Conservation (phyloP, 1,140 invertebrate species). For the Apolygus lucorum region DNA sequence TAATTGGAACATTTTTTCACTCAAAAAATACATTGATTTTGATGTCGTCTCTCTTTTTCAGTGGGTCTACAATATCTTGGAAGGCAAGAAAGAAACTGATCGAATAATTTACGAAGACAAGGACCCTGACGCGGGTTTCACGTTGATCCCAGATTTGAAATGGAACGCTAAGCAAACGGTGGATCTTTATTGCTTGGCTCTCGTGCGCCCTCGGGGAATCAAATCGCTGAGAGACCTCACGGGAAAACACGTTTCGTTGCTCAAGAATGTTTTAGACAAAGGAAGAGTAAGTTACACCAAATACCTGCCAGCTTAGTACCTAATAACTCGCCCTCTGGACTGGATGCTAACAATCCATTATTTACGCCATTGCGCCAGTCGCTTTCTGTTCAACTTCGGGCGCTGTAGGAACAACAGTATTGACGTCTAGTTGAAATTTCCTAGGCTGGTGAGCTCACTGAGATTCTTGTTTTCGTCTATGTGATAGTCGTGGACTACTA, state of each 20-base stretch:
- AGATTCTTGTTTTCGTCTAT: too few relatives aligned
- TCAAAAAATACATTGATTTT: constrained; percentile 12
- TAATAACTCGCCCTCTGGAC: too few relatives aligned
- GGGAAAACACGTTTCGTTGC: constrained; percentile 62
- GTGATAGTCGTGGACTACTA: too few relatives aligned
- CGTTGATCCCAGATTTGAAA: constrained; percentile 85
- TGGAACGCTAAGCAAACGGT: constrained; percentile 75
- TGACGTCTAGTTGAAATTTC: too few relatives aligned
- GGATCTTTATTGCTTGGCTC: constrained; percentile 73
- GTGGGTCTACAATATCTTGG: constrained; percentile 95
- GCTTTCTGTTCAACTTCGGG: too few relatives aligned
- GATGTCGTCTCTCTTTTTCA: constrained; percentile 44
- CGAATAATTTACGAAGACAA: constrained; percentile 76
- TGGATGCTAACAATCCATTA: too few relatives aligned
- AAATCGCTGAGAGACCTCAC: constrained; percentile 77
- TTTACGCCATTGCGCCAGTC: too few relatives aligned
- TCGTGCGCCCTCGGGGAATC: constrained; percentile 61
- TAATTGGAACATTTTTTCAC: too few relatives aligned
- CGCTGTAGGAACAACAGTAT: too few relatives aligned
- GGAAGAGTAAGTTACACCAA: constrained; percentile 47
- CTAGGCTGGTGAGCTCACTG: too few relatives aligned
- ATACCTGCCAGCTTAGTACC: neutral
- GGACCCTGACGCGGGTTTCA: constrained; percentile 71
- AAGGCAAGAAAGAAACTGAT: constrained; percentile 80
- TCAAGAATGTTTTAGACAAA: constrained; percentile 70